phyloP scores from a whole-genome alignment of 2,113 vertebrate species.

The Laticauda laticaudata region DNA sequence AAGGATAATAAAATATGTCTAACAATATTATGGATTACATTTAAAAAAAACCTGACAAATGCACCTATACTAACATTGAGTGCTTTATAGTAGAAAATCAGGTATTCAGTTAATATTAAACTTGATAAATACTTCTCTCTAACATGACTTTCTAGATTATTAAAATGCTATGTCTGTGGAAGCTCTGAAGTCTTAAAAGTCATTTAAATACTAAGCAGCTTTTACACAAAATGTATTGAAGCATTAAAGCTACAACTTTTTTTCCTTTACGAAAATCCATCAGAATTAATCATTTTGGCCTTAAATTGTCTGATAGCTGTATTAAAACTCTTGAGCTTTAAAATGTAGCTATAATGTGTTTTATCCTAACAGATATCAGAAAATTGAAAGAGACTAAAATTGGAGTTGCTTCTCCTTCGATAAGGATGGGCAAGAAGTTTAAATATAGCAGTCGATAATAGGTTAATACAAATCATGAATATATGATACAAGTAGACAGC shows the following conservation, averaged over 20 bases:
- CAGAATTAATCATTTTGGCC: background rate
- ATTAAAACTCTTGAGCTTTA: background rate
- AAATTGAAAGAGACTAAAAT: background rate
- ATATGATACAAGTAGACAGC: background rate
- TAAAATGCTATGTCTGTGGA: background rate
- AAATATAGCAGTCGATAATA: background rate
- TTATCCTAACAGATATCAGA: background rate
- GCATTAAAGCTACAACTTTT: background rate
- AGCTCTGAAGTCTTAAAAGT: background rate
- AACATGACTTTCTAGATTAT: background rate
- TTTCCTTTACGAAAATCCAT: background rate
- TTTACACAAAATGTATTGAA: background rate
- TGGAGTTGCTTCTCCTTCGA: background rate
- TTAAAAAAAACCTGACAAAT: background rate
- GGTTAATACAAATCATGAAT: background rate
- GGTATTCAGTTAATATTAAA: background rate
- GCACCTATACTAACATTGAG: background rate
- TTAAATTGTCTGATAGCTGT: background rate
- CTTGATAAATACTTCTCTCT: background rate
- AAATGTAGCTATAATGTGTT: background rate
- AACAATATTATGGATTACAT: background rate
- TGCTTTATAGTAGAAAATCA: background rate
- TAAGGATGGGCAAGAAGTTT: background rate
- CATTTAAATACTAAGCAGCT: background rate
- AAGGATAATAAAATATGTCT: background rate